Evolutionary conservation across 2,113 vertebrate genomes (phyloP), one percentile per base, ranked within the genome.

Genomic region (Ivindomyrus marchei): DNA sequence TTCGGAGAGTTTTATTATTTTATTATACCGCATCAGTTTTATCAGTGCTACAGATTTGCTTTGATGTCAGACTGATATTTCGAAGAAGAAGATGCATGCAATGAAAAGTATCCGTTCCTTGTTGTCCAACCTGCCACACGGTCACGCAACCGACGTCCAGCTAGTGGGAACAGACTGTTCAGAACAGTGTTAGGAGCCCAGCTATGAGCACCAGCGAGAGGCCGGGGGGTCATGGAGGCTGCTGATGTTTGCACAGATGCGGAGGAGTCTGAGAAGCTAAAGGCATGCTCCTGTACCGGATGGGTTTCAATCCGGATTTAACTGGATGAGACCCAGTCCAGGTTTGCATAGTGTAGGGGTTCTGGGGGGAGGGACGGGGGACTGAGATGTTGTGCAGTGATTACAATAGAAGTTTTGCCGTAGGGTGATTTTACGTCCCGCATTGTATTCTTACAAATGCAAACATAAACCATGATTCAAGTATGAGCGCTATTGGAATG

Each of bases 21-120:
- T 50, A 47, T 85, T n/a, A 39, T 27, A 49, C 24, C 77, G 8
- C 15, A 15, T 24, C 13, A 47, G 42, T 66, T 42, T 36, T 31
- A 1, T 47, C 24, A 84, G 42, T 90, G 42, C 36, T 62, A 15
- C 88, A 92, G 89, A 88, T 84, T 91, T 91, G 50, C 53, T 90
- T 52, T 91, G 58, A 80, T 90, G 90, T 10, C 5, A 85, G 89
- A 74, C 36, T 88, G 74, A 42, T 80, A 80, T 80, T 80, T 15
- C 5, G 1, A 80, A 7, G 36, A 80, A 7, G 36, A 31, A 66
- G 58, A 74, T 7, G 13, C 31, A 39, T 36, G 36, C 10, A 7
- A 8, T 86, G 77, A 80, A 19, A 56, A 36, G 91, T 85, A 74
- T 89, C 53, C 85, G 89, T 80, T 42, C 11, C 17, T 19, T 42